phyloP scores from a whole-genome alignment of 1,140 invertebrate species.

The Protaetia brevitarsis region DNA sequence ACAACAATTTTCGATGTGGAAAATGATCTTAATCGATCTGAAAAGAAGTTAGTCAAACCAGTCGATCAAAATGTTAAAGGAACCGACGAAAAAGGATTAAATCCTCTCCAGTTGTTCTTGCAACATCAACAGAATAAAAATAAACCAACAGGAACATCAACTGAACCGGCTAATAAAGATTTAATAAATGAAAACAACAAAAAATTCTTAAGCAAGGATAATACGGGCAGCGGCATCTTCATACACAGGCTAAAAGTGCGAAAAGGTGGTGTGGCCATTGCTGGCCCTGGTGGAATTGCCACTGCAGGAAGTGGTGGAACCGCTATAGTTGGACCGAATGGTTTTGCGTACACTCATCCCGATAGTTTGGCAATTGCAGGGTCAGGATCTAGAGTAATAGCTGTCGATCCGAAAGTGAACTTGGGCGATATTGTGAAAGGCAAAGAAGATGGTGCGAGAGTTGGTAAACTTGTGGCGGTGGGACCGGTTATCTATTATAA shows the following conservation, averaged over 20 bases:
- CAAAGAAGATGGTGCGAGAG: conserved; percentile 45
- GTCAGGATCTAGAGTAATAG: conserved; percentile 61
- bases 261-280: conserved; percentile 69
- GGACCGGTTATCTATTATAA: conserved; percentile 69
- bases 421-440: conserved; percentile 47
- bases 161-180: conserved; percentile 1
- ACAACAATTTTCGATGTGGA: background rate
- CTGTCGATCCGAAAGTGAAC: conserved; percentile 57
- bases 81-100: conserved; percentile 1
- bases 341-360: conserved; percentile 66
- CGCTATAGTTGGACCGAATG: conserved; percentile 70
- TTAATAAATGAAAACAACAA: conserved; percentile 28
- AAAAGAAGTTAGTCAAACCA: background rate
- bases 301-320: conserved; percentile 70
- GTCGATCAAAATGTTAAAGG: background rate
- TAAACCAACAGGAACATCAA: background rate
- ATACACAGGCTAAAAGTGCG: conserved; percentile 64
- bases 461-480: conserved; percentile 64
- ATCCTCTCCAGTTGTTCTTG: background rate
- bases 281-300: conserved; percentile 69
- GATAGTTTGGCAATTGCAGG: conserved; percentile 67
- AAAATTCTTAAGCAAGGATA: conserved; percentile 43
- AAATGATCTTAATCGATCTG: background rate
- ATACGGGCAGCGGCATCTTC: conserved; percentile 55
- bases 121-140: conserved; percentile 20